Base-by-base conservation (phyloP, 2,113 vertebrate species). In the Malaclemys terrapin region DNA sequence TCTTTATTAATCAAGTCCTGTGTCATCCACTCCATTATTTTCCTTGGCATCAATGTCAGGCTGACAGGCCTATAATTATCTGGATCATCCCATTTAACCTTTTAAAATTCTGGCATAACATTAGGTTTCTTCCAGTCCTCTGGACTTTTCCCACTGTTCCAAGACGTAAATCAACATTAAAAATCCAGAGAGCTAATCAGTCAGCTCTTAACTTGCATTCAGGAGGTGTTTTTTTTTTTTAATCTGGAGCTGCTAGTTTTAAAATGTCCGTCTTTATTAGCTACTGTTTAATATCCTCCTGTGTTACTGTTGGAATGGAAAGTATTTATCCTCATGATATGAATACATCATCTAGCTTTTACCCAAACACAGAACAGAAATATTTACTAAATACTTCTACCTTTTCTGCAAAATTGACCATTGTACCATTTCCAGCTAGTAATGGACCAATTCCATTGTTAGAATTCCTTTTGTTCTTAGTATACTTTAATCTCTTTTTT, bases 21-120 rank as follows among this genome's bases (percentile, higher is more conserved):
- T 59, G 11, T 31, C 4, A 59, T 59, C 57, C 57, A 31, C 47
- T 50, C 29, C 91, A 27, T 45, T 91, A 2, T 94, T 93, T 94
- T 76, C 52, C 8, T 38, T 72, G 80, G 11, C 42, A 69, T 95
- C 95, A n/a, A 38, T 93, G 81, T 95, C 59, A 87, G 80, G 31
- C 54, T 94, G 88, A 59, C 57, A 87, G 76, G 22, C 10, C 84
- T 90, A 1, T 87, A 87, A 80, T 59, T 85, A 89, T 65, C 81
- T 10, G 92, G 92, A 87, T 81, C 19, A 54, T 54, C 53, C 53
- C 53, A 54, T 54, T 54, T 54, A 54, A 54, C 53, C 53, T 54
- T 54, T 22, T 54, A 22, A 22, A 54, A 54, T 54, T 54, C 8
- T 54, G 20, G 53, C 53, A 22, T 54, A 54, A 54, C 53, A 54